Base-by-base conservation (phyloP, 2,797 vertebrate genomes). In the Sciaenops ocellatus region DNA sequence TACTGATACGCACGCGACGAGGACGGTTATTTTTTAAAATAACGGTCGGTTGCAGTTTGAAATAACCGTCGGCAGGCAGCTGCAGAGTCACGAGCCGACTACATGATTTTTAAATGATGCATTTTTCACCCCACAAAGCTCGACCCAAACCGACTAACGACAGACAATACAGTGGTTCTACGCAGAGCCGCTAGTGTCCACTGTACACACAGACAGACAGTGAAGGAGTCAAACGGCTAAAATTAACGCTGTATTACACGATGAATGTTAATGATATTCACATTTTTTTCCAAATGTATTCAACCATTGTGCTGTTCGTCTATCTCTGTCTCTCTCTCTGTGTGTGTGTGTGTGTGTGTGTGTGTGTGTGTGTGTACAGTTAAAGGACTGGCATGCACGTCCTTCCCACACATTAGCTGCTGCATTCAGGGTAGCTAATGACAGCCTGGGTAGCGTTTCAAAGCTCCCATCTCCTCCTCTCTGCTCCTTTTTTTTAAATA, bases 391-490 rank as follows among this genome's bases (percentile, higher is more conserved):
- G 64, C 74, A 77, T 83, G 75, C 69, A 4, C 63, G 84, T 79
- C 78, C 87, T 85, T 91, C 89, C 87, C 89, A 91, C 90, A 87
- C 86, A 77, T 74, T 83, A 73, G 80, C 79, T 85, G 87, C 80
- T 86, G 88, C 85, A 74, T 87, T 78, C 79, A 85, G 52, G 60
- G 47, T 1, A 75, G 78, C 75, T 83, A 61, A 76, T 73, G 74
- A 86, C 69, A 76, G 84, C 38, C 60, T 46, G 70, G 72, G 34
- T 46, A 18, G 65, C 57, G 16, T 60, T 60, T 57, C 24, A 67
- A 79, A 73, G 55, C 85, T 50, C 74, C 80, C 85, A 55, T 65
- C 69, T 69, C 85, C 38, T 75, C 76, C 66, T 26, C 72, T 69
- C 52, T 61, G 62, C 20, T 30, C 61, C 59, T 77, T 24, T 59